Evolutionary conservation across 2,888 invertebrate species (phyloP).

Genomic region (Trichogramma dendrolimi): DNA sequence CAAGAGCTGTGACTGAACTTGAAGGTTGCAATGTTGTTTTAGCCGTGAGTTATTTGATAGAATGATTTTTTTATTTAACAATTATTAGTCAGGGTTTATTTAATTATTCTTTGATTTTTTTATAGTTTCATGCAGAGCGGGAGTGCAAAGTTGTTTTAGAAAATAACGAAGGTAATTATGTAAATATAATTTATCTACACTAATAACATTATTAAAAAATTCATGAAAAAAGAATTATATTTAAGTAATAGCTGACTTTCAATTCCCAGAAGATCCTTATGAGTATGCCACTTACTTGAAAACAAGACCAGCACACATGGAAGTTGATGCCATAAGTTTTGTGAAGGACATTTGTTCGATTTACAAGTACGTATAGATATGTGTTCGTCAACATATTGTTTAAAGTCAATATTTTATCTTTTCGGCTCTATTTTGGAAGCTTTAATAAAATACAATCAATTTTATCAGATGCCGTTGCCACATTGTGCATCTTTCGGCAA

Average conservation of each 20-base stretch:
- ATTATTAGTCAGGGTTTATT: background rate
- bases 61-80: conserved; percentile 5
- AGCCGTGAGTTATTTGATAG: conserved; percentile 55
- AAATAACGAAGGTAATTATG: background rate
- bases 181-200: background rate
- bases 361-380: conserved; percentile 53
- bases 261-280: conserved; percentile 53
- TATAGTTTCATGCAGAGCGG: conserved; percentile 70
- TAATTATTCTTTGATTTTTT: conserved; percentile 29
- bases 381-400: background rate
- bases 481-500: conserved; percentile 66
- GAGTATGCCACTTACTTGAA: conserved; percentile 63
- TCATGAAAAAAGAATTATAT: background rate
- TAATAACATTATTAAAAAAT: background rate
- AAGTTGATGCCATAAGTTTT: conserved; percentile 61
- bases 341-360: conserved; percentile 58
- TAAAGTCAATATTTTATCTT: background rate
- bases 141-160: conserved; percentile 48
- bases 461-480: conserved; percentile 61
- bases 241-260: conserved; percentile 3
- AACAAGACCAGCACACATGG: conserved; percentile 65
- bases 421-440: conserved; percentile 3
- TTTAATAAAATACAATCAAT: background rate
- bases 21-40: conserved; percentile 61
- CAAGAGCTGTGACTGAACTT: conserved; percentile 58